A percentile compares a stretch with the other conserved stretches of the same genome.
Evolutionary conservation across 1,140 invertebrate genomes (phyloP).

Genomic region (Neuroterus valhalla): DNA sequence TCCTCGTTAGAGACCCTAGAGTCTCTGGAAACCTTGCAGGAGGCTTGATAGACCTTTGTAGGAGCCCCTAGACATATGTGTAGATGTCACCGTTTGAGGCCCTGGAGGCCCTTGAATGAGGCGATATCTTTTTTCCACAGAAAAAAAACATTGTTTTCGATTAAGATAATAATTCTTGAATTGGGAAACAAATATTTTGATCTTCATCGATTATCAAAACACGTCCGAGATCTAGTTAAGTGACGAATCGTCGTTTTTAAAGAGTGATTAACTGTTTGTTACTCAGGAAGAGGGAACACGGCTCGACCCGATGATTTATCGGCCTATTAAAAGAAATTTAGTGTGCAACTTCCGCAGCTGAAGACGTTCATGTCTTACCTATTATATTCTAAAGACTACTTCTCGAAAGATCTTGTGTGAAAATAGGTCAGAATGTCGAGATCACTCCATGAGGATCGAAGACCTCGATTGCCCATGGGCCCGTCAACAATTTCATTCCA

Average conservation of each 20-base stretch:
- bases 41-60: too few relatives aligned
- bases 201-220: slow-evolving; percentile 10
- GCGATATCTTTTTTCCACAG: too few relatives aligned
- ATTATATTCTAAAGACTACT: neutral
- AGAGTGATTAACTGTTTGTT: slow-evolving; percentile 8
- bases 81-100: too few relatives aligned
- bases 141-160: too few relatives aligned
- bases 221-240: neutral
- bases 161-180: too few relatives aligned
- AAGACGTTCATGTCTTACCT: neutral
- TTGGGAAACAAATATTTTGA: too few relatives aligned
- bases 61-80: too few relatives aligned
- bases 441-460: slow-evolving; percentile 28
- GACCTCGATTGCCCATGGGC: slow-evolving; percentile 27
- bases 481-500: slow-evolving; percentile 33
- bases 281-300: neutral
- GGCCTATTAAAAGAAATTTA: neutral
- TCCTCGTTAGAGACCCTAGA: too few relatives aligned
- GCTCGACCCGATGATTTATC: slow-evolving; percentile 2
- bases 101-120: too few relatives aligned
- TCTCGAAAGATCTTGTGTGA: slow-evolving; percentile 5
- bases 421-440: slow-evolving; percentile 24
- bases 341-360: slow-evolving; percentile 3
- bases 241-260: slow-evolving; percentile 1
- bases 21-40: too few relatives aligned